These are phyloP conservation scores for Scaptomyza montana DNA, from an alignment of 1,140 invertebrate species.

Conservation along the genomic window DNA sequence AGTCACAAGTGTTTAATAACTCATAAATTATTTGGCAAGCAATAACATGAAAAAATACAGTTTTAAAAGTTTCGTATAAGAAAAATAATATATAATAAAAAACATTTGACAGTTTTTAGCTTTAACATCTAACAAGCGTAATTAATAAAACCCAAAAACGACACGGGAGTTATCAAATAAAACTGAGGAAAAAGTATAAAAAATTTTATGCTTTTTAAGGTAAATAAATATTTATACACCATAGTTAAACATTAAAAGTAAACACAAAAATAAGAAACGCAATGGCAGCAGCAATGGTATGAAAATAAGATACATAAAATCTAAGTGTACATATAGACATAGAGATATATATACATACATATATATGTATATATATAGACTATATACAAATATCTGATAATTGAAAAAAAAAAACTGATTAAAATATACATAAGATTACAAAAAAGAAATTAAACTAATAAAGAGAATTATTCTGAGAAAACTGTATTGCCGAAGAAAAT, in stretches of 20 bases:
- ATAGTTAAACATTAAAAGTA: conserved; percentile 26
- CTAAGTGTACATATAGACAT: conserved; percentile 62
- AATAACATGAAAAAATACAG: conserved; percentile 7
- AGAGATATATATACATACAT: no score
- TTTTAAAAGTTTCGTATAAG: conserved; percentile 7
- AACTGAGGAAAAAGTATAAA: conserved; percentile 32
- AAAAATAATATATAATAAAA: conserved; percentile 2
- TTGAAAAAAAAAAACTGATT: conserved; percentile 77
- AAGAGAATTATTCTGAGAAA: conserved; percentile 82
- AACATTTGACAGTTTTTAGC: conserved; percentile 25
- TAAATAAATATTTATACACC: conserved; percentile 55
- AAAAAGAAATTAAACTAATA: conserved; percentile 73
- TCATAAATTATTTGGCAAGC: conserved; percentile 14
- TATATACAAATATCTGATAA: conserved; percentile 64
- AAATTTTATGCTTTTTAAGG: conserved; percentile 59
- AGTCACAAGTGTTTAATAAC: conserved; percentile 74
- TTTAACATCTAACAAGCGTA: conserved; percentile 28
- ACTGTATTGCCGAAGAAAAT: conserved; percentile 28
- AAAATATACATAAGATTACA: conserved; percentile 67
- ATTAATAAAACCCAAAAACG: conserved; percentile 24
- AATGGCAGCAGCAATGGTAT: conserved; percentile 61
- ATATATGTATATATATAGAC: conserved; percentile 31
- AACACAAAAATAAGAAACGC: conserved; percentile 38
- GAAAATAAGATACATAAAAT: conserved; percentile 48
- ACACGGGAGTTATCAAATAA: conserved; percentile 15